phyloP scores from a whole-genome alignment of 2,888 invertebrate species.

The Cephus pygmeus region DNA sequence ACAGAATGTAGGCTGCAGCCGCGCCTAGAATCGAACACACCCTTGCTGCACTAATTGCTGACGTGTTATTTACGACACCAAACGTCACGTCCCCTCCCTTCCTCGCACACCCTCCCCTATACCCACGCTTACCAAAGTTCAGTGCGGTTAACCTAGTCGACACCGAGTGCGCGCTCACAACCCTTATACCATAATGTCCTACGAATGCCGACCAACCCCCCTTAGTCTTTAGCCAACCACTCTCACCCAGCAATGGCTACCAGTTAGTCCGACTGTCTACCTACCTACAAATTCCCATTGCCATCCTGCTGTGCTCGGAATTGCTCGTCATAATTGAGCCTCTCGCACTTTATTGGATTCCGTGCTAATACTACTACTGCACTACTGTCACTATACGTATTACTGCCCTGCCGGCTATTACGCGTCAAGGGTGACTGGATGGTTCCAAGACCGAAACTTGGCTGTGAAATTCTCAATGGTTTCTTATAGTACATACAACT shows the following conservation, averaged over 20 bases:
- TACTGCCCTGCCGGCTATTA: background rate
- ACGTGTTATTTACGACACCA: conserved; percentile 43
- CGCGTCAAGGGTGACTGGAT: background rate
- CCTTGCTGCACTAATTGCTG: conserved; percentile 45
- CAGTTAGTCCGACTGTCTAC: background rate
- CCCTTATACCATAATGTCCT: background rate
- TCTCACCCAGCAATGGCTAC: background rate
- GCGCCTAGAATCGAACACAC: conserved; percentile 32
- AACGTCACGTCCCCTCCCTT: conserved; percentile 30
- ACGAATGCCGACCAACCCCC: background rate
- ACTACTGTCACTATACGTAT: background rate
- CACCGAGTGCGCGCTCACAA: conserved; percentile 2
- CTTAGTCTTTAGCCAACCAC: background rate
- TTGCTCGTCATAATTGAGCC: conserved; percentile 3
- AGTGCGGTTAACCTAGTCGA: conserved; percentile 16
- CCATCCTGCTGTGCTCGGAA: conserved; percentile 1
- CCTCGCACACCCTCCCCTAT: background rate
- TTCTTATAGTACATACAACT: background rate
- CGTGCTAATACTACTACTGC: background rate
- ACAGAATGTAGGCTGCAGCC: conserved; percentile 24
- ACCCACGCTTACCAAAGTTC: conserved; percentile 11
- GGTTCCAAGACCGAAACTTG: background rate
- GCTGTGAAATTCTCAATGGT: background rate
- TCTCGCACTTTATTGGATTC: conserved; percentile 2
- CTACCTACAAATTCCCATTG: conserved; percentile 9